phyloP scores from a whole-genome alignment of 1,140 invertebrate genomes.

The Cepaea nemoralis region DNA sequence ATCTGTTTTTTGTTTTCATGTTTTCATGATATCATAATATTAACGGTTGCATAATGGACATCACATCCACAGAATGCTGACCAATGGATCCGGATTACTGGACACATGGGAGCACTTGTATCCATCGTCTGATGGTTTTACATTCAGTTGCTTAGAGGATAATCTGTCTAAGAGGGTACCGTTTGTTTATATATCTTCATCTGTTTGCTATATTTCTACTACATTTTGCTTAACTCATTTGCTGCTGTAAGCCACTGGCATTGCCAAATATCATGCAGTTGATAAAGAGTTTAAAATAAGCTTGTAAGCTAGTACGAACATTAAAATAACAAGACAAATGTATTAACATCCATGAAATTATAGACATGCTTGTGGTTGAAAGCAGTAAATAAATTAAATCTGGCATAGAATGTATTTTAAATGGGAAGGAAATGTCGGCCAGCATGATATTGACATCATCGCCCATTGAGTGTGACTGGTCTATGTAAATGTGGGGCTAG shows the following conservation, averaged over 20 bases:
- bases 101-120: constrained; percentile 10
- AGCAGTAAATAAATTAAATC: too few species aligned
- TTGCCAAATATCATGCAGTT: neutral
- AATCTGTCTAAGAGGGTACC: constrained; percentile 18
- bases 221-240: neutral
- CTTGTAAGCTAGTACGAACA: neutral
- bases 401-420: too few species aligned
- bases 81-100: neutral
- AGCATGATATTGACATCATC: too few species aligned
- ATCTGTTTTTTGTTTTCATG: too few species aligned
- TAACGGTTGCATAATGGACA: too few species aligned
- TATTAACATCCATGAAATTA: neutral
- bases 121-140: constrained; percentile 21
- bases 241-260: neutral
- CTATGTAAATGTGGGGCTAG: too few species aligned
- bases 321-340: constrained; percentile 1
- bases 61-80: constrained; percentile 5
- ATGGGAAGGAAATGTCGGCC: too few species aligned
- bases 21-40: too few species aligned
- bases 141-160: constrained; percentile 24
- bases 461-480: too few species aligned
- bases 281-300: neutral
- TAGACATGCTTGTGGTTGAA: too few species aligned
- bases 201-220: neutral
- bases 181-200: neutral